Base-by-base conservation (phyloP, 53 echinoderm and acorn worm species). In the Zoroaster sp. region DNA sequence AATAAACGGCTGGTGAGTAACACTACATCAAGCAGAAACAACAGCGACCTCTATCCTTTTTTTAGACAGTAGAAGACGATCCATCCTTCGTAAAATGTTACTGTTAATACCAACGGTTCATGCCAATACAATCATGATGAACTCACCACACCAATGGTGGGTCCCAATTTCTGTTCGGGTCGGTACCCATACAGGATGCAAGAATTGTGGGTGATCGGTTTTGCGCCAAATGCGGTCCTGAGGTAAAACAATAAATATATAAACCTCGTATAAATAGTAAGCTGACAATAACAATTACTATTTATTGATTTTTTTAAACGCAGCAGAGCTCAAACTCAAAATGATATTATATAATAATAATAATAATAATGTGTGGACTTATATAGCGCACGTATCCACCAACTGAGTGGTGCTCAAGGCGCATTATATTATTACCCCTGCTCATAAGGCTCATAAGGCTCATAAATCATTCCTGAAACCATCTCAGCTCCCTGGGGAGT, bases 121-220 rank as follows among this genome's bases (percentile, higher is more conserved):
- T 8, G 5, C 18, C n/a, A 6, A 7, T 2, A 59, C 21, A 23
- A 28, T 0, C 21, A 28, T 59, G 4, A 2, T 59, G 28, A 3
- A 70, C 95, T 80, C 70, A 95, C 95, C 92, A 23, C 92, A 75
- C 96, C 96, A 96, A 5, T 94, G 70, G 74, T 73, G 81, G n/a
- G 45, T 92, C 92, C 89, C 89, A 96, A 79, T 96, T 96, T 31
- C 96, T 76, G 65, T 96, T 96, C 11, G 93, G 93, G 66, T 96
- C 96, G 21, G 92, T 90, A 17, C 96, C 94, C 14, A 41, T 42
- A 32, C 96, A 96, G 36, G 46, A 39, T 0, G 41, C 25, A 10
- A 41, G 45, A 1, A 11, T 15, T 25, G 89, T 94, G 4, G 88
- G 83, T 1, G 90, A 79, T 45, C 96, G 63, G 96, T 96, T 70